phyloP scores from a whole-genome alignment of 2,113 vertebrate species.

The Pan paniscus region DNA sequence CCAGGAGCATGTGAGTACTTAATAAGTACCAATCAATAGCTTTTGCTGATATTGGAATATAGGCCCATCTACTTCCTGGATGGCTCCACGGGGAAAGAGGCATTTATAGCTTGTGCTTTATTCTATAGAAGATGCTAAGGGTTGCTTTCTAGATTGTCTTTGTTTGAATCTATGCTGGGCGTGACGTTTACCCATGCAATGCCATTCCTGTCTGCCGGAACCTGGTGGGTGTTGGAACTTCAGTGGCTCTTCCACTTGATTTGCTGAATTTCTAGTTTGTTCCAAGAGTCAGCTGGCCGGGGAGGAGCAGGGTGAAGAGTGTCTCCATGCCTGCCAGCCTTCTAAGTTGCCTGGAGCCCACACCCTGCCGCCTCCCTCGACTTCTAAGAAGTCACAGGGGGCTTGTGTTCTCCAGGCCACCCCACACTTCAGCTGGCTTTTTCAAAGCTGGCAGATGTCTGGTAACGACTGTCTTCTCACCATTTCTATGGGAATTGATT shows the following conservation, averaged over 20 bases:
- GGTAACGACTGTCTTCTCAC: neutral
- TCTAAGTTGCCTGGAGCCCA: neutral
- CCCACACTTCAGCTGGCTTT: neutral
- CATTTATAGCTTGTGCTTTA: neutral
- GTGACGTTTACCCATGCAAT: neutral
- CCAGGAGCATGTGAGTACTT: neutral
- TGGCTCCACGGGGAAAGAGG: constrained; percentile 2
- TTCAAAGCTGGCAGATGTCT: neutral
- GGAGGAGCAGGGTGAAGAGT: neutral
- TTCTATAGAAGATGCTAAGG: neutral
- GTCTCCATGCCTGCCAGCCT: neutral
- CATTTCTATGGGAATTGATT: neutral
- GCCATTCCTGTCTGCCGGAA: neutral
- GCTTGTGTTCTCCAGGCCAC: neutral
- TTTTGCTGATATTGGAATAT: constrained; percentile 6
- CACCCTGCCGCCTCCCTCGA: neutral
- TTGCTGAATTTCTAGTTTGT: neutral
- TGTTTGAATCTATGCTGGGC: neutral
- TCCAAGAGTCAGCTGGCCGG: neutral
- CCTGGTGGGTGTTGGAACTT: neutral
- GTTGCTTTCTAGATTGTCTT: neutral
- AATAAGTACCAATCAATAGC: constrained; percentile 53
- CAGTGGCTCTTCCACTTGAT: neutral
- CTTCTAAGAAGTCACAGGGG: neutral
- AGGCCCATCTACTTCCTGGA: neutral